These are phyloP conservation scores for Drosophila neocordata DNA, from an alignment of 1,140 invertebrate genomes.

Conservation along the genomic window DNA sequence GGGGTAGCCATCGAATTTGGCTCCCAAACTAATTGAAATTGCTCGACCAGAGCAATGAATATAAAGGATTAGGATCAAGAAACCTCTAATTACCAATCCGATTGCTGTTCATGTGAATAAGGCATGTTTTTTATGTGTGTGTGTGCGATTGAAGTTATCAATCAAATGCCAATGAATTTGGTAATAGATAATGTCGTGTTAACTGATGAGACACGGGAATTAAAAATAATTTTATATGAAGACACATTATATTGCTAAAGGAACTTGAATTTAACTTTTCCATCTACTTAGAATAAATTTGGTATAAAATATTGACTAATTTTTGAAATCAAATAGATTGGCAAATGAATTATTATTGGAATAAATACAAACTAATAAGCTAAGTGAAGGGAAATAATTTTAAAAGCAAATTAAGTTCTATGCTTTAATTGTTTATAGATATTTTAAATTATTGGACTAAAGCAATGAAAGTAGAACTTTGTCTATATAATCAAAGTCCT, in stretches of 20 bases:
- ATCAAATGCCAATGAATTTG: constrained; percentile 10
- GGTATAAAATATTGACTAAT: too few relatives aligned
- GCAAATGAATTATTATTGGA: too few relatives aligned
- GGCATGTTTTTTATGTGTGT: neutral
- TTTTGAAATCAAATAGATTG: too few relatives aligned
- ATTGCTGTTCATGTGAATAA: neutral
- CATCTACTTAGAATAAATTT: too few relatives aligned
- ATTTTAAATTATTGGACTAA: too few relatives aligned
- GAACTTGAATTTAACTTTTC: too few relatives aligned
- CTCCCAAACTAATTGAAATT: constrained; percentile 10
- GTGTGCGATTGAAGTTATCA: neutral
- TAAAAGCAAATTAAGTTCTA: too few relatives aligned
- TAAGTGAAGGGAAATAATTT: too few relatives aligned
- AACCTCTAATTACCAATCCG: constrained; percentile 5
- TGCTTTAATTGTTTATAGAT: too few relatives aligned
- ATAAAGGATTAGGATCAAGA: neutral
- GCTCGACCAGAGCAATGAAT: neutral
- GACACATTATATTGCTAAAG: neutral
- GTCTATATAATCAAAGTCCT: too few relatives aligned
- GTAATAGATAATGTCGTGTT: constrained; percentile 36
- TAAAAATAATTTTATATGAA: neutral
- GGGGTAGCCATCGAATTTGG: neutral
- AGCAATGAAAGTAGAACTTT: too few relatives aligned
- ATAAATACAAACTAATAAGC: too few relatives aligned
- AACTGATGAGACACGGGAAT: constrained; percentile 25